Evolutionary conservation across 2,113 vertebrate genomes (phyloP).

Genomic region (Bothrops jararaca): DNA sequence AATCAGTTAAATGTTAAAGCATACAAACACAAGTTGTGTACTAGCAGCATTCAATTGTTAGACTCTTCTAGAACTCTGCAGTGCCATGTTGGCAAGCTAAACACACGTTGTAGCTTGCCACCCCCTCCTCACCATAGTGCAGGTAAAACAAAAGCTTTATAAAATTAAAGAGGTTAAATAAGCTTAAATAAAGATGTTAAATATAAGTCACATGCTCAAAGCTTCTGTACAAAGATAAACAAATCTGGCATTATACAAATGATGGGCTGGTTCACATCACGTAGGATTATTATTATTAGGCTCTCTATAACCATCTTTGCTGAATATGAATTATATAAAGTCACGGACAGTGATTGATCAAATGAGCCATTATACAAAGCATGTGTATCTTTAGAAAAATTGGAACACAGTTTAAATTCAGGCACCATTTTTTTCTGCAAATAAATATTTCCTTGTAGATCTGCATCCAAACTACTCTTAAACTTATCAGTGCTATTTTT

Average conservation of each 20-base stretch:
- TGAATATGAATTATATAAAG: slow-evolving; percentile 72
- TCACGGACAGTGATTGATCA: slow-evolving; percentile 63
- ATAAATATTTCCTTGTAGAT: slow-evolving; percentile 85
- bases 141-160: slow-evolving; percentile 81
- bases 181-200: slow-evolving; percentile 98
- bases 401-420: slow-evolving; percentile 84
- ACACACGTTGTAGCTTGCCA: slow-evolving; percentile 77
- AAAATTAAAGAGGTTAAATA: slow-evolving; percentile 97
- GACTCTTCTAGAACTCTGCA: slow-evolving; percentile 77
- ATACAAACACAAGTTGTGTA: slow-evolving; percentile 84
- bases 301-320: slow-evolving; percentile 64
- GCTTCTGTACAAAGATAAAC: slow-evolving; percentile 91
- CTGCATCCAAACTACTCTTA: slow-evolving; percentile 73
- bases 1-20: slow-evolving; percentile 89
- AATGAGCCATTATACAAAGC: slow-evolving; percentile 87
- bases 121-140: slow-evolving; percentile 78
- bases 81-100: slow-evolving; percentile 75
- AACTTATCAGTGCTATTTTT: slow-evolving; percentile 77
- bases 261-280: slow-evolving; percentile 72
- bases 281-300: slow-evolving; percentile 54
- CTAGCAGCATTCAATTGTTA: slow-evolving; percentile 95
- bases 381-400: slow-evolving; percentile 73
- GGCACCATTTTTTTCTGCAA: slow-evolving; percentile 88
- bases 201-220: slow-evolving; percentile 92
- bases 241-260: slow-evolving; percentile 85